Conservation (phyloP, 2,113 vertebrate species). For the Apistogramma diplotaenia region DNA sequence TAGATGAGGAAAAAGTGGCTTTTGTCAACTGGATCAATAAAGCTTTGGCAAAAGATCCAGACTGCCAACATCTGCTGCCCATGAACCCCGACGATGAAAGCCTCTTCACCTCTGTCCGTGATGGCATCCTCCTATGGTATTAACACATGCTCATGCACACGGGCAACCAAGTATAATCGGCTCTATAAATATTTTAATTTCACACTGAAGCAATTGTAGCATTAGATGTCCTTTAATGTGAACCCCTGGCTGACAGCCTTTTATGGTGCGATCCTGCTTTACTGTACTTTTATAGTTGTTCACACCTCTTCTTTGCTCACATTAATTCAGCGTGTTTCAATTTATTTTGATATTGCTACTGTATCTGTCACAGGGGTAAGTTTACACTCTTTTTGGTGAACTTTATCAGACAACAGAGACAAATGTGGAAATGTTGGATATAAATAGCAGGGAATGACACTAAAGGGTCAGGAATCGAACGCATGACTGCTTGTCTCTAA, state of each 20-base stretch:
- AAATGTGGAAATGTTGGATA: not conserved
- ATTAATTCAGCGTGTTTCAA: not conserved
- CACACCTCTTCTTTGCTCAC: not conserved
- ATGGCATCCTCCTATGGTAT: slow-evolving; percentile 95
- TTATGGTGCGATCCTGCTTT: not conserved
- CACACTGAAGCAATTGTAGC: not conserved
- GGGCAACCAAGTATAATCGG: not conserved
- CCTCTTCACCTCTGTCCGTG: slow-evolving; percentile 90
- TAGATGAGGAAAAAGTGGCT: slow-evolving; percentile 98
- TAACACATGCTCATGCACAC: not conserved
- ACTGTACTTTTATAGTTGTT: slow-evolving; percentile 6
- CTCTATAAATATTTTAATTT: not conserved
- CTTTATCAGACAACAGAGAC: not conserved
- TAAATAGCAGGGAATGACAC: not conserved
- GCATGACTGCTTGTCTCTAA: not conserved
- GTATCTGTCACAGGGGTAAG: accelerated
- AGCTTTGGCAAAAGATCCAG: slow-evolving; percentile 87
- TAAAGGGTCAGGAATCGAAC: not conserved
- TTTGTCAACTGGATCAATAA: slow-evolving; percentile 99
- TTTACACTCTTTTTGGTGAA: no score
- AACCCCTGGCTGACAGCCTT: not conserved
- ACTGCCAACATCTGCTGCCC: slow-evolving; percentile 89
- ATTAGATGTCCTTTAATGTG: not conserved
- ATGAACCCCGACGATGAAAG: slow-evolving; percentile 86
- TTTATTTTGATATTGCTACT: not conserved